phyloP scores from a whole-genome alignment of 2,888 invertebrate species.

The Chymomyza caudatula region DNA sequence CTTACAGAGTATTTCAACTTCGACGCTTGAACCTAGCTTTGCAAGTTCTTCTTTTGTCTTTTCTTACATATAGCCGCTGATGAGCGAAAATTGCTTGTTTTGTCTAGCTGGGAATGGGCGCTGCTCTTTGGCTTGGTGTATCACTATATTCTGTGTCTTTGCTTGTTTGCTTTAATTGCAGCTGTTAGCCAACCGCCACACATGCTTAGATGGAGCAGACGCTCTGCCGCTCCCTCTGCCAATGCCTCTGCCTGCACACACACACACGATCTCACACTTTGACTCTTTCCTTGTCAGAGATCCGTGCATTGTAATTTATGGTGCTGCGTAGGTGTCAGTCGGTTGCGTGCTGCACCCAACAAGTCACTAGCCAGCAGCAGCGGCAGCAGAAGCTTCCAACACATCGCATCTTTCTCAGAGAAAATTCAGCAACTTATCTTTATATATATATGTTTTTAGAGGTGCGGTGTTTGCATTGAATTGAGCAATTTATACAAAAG shows the following conservation, averaged over 20 bases:
- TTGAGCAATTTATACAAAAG: constrained; percentile 60
- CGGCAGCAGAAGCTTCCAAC: background rate
- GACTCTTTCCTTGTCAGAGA: background rate
- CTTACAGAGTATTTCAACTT: background rate
- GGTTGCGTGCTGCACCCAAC: constrained; percentile 45
- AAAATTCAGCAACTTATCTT: background rate
- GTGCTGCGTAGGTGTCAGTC: constrained; percentile 53
- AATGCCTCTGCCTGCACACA: background rate
- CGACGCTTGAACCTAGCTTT: background rate
- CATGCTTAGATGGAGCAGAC: constrained; percentile 4
- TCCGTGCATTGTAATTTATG: constrained; percentile 37
- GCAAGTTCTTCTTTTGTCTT: background rate
- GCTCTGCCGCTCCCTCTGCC: background rate
- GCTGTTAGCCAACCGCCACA: constrained; percentile 20
- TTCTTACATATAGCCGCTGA: constrained; percentile 45
- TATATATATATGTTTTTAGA: constrained; percentile 24
- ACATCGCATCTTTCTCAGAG: background rate
- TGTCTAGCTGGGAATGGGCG: background rate
- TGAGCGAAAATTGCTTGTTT: constrained; percentile 60
- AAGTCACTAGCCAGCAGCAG: background rate
- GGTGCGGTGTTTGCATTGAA: constrained; percentile 59
- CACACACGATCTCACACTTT: background rate
- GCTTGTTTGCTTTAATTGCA: constrained; percentile 62
- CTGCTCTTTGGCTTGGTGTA: background rate
- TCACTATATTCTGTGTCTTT: constrained; percentile 8